phyloP scores from a whole-genome alignment of 2,113 vertebrate species.

The Cisticola juncidis region DNA sequence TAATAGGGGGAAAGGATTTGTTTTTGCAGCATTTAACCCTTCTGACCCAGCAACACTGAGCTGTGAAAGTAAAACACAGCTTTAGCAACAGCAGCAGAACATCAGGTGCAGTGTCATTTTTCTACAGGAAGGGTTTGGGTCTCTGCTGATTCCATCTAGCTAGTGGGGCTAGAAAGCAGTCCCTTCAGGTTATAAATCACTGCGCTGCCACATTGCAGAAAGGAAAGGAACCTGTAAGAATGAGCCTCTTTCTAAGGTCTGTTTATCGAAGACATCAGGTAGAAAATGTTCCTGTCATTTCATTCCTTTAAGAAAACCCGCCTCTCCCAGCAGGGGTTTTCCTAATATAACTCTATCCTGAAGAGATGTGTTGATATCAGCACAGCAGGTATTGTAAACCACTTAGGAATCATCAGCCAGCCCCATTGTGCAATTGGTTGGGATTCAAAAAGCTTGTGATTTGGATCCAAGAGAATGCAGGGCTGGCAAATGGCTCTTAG shows the following conservation, averaged over 20 bases:
- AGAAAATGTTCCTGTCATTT: constrained; percentile 25
- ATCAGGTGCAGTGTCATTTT: neutral
- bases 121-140: neutral
- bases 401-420: constrained; percentile 35
- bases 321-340: constrained; percentile 19
- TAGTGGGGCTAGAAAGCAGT: neutral
- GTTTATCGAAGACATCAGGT: neutral
- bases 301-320: neutral
- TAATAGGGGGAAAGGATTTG: neutral
- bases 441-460: constrained; percentile 32
- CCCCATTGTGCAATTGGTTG: constrained; percentile 24
- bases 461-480: neutral
- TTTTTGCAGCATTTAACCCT: constrained; percentile 24
- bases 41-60: neutral
- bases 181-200: neutral
- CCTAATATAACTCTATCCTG: constrained; percentile 19
- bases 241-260: neutral
- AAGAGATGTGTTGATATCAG: constrained; percentile 38
- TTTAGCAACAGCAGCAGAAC: neutral
- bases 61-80: neutral
- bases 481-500: constrained; percentile 17
- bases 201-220: neutral
- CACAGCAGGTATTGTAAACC: constrained; percentile 48
- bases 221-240: neutral
- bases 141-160: neutral